These are phyloP conservation scores for Leptopilina drosophilae DNA, from an alignment of 2,888 invertebrate species.

Conservation along the genomic window DNA sequence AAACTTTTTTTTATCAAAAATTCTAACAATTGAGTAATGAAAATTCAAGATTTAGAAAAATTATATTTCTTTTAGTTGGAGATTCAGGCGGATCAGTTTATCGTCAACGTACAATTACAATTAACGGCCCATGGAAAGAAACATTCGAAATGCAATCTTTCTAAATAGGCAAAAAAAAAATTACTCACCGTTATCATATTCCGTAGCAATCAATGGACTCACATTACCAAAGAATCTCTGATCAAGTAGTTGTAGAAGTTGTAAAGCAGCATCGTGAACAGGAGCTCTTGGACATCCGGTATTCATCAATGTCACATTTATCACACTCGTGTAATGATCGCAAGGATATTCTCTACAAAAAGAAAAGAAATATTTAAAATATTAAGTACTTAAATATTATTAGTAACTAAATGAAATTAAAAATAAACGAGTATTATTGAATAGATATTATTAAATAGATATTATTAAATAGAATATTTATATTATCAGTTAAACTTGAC, in stretches of 20 bases:
- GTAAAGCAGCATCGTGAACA: conserved; percentile 96
- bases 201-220: conserved; percentile 83
- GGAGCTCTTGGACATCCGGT: conserved; percentile 95
- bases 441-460: no score
- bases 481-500: no score
- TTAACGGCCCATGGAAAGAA: conserved; percentile 77
- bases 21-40: no score
- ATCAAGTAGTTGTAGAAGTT: conserved; percentile 94
- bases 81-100: conserved; percentile 75
- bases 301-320: conserved; percentile 97
- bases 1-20: no score
- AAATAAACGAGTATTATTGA: no score
- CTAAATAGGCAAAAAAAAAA: background rate
- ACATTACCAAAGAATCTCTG: conserved; percentile 95
- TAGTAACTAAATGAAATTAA: no score
- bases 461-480: no score
- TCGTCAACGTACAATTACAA: conserved; percentile 70
- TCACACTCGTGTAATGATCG: conserved; percentile 98
- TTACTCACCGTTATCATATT: conserved; percentile 84
- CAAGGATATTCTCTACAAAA: conserved; percentile 93
- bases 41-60: no score
- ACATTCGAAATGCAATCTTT: conserved; percentile 74
- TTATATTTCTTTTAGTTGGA: conserved; percentile 71
- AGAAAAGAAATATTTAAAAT: no score
- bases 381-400: no score